phyloP scores from a whole-genome alignment of 2,888 invertebrate genomes.

The Chaetogeoica ovagalla region DNA sequence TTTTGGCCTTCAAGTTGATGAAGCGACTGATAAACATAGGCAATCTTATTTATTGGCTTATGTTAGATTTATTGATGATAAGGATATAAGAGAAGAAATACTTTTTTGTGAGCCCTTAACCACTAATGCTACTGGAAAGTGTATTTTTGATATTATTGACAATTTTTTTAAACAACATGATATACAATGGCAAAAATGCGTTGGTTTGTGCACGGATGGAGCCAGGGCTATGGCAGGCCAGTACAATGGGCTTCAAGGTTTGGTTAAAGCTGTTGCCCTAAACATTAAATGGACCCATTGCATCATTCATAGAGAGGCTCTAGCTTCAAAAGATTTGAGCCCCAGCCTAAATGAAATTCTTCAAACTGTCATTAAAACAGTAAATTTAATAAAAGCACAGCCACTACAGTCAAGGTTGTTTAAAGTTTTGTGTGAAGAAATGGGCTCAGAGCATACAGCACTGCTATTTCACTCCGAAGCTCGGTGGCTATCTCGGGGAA shows the following conservation, averaged over 20 bases:
- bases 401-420: constrained; percentile 30
- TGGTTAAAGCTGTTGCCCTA: too few relatives aligned
- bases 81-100: constrained; percentile 26
- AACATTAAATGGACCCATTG: too few relatives aligned
- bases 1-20: constrained; percentile 36
- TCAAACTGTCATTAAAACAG: constrained; percentile 22
- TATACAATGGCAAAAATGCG: constrained; percentile 55
- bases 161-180: constrained; percentile 52
- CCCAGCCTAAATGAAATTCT: constrained; percentile 23
- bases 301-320: too few relatives aligned
- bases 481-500: constrained; percentile 9
- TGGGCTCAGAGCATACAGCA: constrained; percentile 22
- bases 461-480: constrained; percentile 7
- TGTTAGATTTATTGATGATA: neutral
- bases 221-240: constrained; percentile 28
- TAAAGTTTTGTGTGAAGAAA: constrained; percentile 32
- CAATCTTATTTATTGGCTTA: neutral
- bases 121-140: constrained; percentile 44
- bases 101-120: constrained; percentile 54
- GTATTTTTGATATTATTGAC: constrained; percentile 53
- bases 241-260: constrained; percentile 16
- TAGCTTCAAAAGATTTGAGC: too few relatives aligned
- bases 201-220: constrained; percentile 55
- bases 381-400: constrained; percentile 30
- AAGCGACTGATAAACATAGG: constrained; percentile 29